Base-by-base conservation (phyloP, 1,140 invertebrate genomes). In the Muscidifurax raptorellus region DNA sequence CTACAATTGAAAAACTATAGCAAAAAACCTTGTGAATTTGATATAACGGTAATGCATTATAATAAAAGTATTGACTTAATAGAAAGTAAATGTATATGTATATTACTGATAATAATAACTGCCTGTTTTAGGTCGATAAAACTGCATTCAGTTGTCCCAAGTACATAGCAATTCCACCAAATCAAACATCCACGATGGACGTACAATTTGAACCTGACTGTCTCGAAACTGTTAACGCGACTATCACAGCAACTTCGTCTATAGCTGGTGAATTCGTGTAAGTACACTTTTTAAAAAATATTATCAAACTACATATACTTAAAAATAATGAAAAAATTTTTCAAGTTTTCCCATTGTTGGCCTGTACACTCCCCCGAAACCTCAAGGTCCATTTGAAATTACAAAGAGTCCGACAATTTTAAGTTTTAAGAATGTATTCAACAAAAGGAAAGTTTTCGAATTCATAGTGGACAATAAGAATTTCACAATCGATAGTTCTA, bases 381-480 rank as follows among this genome's bases (percentile, higher is more conserved):
- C 89, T 25, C 86, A 82, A 76, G 90, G 89, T 18, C 89, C 90
- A 0, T 90, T 90, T 12, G 79, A 66, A 2, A 3, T 89, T n/a
- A 15, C 12, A 10, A 66, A 83, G 0, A 32, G 72, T 22, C 67
- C 88, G 0, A 28, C 81, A 7, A 22, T 22, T 5, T 88, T 90
- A 44, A 28, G 18, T 1, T 90, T 90, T n/a, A 89, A 88, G 30
- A 90, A 90, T 80, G 67, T 90, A 25, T 90, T 89, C 36, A 74
- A 78, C 66, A 81, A 87, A n/a, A 40, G 10, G 3, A 88, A 87
- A 66, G 85, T 76, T 3, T 90, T 90, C 18, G 32, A 87, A 5
- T 87, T 89, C 27, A 12, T 86, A 15, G 32, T 89, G 5, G 88
- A 90, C 15, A 67, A 82, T 25, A 4, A 80, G 0, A 32, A 87